phyloP scores from a whole-genome alignment of 2,797 vertebrate species.

The Pelochelys cantorii region DNA sequence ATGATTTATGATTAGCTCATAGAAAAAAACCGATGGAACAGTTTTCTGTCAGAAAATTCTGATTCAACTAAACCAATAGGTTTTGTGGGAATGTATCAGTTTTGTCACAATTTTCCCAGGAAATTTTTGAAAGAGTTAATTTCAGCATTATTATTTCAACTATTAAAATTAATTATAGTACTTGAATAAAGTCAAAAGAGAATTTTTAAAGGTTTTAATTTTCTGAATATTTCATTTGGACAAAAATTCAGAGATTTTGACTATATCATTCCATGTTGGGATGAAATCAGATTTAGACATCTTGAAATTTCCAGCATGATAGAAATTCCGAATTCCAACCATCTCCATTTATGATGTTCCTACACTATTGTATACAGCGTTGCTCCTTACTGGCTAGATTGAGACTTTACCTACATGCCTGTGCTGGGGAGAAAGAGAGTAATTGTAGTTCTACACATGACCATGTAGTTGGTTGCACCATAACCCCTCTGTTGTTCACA shows the following conservation, averaged over 20 bases:
- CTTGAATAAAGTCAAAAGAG: not conserved
- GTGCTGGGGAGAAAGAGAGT: not conserved
- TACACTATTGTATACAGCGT: not conserved
- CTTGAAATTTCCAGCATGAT: not conserved
- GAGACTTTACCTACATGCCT: constrained; percentile 9
- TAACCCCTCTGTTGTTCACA: too few relatives aligned
- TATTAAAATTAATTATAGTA: not conserved
- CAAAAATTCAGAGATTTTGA: too few relatives aligned
- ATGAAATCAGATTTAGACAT: not conserved
- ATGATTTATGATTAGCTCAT: not conserved
- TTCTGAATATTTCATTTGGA: not conserved
- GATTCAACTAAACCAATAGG: not conserved
- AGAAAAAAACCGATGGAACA: not conserved
- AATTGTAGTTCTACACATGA: not conserved
- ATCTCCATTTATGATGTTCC: not conserved
- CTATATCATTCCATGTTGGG: not conserved
- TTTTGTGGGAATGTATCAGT: fast-evolving
- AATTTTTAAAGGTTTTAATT: not conserved
- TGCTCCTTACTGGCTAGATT: too few relatives aligned
- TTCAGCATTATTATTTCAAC: not conserved
- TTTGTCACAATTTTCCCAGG: not conserved
- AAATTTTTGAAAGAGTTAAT: constrained; percentile 29
- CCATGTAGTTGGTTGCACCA: too few relatives aligned
- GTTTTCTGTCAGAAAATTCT: constrained; percentile 5
- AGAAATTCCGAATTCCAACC: constrained; percentile 13